These are phyloP conservation scores for Mongoloraphidia duomilia DNA, from an alignment of 2,888 invertebrate species.

Conservation along the genomic window DNA sequence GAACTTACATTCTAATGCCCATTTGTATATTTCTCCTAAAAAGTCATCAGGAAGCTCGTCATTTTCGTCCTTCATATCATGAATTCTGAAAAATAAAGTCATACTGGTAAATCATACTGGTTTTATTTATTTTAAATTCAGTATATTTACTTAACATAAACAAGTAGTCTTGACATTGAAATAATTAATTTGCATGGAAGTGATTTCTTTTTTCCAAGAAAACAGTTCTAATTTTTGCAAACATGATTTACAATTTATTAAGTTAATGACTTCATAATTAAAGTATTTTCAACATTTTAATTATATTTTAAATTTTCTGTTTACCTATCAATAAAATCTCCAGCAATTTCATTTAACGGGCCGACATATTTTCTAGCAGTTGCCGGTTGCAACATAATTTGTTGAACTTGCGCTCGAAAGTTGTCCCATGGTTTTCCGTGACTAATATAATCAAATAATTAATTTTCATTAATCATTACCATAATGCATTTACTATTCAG, in stretches of 20 bases:
- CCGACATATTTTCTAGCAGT: slow-evolving; percentile 63
- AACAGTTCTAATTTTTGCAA: too few species aligned
- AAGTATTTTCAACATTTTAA: background rate
- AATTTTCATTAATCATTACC: too few species aligned
- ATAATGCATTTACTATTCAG: too few species aligned
- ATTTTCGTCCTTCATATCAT: slow-evolving; percentile 39
- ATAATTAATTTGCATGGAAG: too few species aligned
- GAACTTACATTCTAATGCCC: slow-evolving; percentile 69
- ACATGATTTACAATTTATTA: too few species aligned
- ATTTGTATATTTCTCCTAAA: slow-evolving; percentile 58
- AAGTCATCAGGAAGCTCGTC: slow-evolving; percentile 52
- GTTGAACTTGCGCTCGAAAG: slow-evolving; percentile 71
- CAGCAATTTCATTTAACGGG: slow-evolving; percentile 57
- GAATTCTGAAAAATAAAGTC: slow-evolving; percentile 39
- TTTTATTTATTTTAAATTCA: too few species aligned
- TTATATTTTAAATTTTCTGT: slow-evolving; percentile 10
- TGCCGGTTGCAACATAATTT: slow-evolving; percentile 64
- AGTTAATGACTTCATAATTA: too few species aligned
- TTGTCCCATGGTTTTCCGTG: slow-evolving; percentile 80
- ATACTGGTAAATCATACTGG: background rate
- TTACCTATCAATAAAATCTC: slow-evolving; percentile 59
- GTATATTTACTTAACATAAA: too few species aligned
- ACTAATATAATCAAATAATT: slow-evolving; percentile 31
- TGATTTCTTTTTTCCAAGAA: too few species aligned
- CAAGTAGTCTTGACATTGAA: background rate